Conservation (phyloP, 2,797 vertebrate genomes). For the Channallabes apus region DNA sequence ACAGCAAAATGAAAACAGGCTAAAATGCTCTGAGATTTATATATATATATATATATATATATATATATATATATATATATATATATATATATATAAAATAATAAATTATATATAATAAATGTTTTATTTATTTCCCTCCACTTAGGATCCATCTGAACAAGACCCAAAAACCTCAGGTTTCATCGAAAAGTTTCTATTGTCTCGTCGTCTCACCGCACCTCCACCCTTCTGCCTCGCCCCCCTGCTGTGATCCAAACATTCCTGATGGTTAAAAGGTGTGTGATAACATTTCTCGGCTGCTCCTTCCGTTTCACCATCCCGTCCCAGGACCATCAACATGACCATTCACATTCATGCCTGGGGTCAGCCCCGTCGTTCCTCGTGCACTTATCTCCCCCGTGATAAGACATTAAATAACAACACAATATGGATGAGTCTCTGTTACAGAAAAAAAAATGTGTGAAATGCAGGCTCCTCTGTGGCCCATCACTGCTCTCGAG, state of each 20-base stretch:
- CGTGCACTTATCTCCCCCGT: constrained; percentile 44
- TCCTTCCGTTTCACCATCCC: constrained; percentile 41
- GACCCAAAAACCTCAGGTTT: neutral
- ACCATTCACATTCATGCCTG: constrained; percentile 52
- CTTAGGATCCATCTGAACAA: neutral
- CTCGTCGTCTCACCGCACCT: neutral
- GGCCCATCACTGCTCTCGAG: constrained; percentile 38
- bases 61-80: no score
- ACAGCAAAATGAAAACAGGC: no score
- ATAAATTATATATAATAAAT: no score
- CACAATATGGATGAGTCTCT: constrained; percentile 29
- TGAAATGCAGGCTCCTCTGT: constrained; percentile 47
- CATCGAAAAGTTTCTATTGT: neutral
- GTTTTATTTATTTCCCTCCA: constrained; percentile 1
- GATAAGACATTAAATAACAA: constrained; percentile 42
- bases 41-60: no score
- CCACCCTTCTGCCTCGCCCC: constrained; percentile 32
- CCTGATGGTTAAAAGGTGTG: constrained; percentile 32
- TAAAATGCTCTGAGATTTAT: no score
- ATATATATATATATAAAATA: no score
- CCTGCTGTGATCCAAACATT: constrained; percentile 47
- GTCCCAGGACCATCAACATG: constrained; percentile 54
- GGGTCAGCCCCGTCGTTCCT: constrained; percentile 25
- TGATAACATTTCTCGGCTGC: constrained; percentile 46
- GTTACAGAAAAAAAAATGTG: constrained; percentile 34